A percentile compares a stretch with the other conserved stretches of the same genome.
Conservation (phyloP, 2,888 invertebrate species). For the Melanotus villosus region DNA sequence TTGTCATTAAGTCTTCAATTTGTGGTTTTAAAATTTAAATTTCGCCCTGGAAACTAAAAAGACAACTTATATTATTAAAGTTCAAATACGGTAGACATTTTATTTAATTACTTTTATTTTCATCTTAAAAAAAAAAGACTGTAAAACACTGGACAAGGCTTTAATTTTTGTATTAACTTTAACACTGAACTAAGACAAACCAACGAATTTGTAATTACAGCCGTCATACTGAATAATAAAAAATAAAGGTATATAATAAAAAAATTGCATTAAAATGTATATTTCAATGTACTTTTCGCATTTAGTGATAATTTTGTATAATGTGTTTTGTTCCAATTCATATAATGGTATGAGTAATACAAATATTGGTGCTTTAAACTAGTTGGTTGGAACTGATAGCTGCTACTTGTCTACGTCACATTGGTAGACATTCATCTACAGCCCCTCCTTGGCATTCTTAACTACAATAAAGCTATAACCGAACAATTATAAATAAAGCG, state of each 20-base stretch:
- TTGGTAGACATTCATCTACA: constrained; percentile 60
- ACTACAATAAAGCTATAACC: constrained; percentile 8
- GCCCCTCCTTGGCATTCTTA: constrained; percentile 57
- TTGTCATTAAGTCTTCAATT: too few species aligned
- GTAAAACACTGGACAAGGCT: too few species aligned
- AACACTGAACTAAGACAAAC: too few species aligned
- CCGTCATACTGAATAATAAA: not conserved
- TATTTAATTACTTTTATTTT: too few species aligned
- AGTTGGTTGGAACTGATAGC: constrained; percentile 64
- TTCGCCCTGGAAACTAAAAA: too few species aligned
- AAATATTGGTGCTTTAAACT: constrained; percentile 68
- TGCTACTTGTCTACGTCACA: constrained; percentile 56
- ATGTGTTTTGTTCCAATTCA: constrained; percentile 56
- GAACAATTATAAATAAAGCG: constrained; percentile 21
- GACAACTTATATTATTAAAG: too few species aligned
- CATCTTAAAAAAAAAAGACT: too few species aligned
- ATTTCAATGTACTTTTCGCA: constrained; percentile 61
- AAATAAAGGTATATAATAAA: not conserved
- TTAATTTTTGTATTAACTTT: too few species aligned
- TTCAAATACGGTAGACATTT: too few species aligned
- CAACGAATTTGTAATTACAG: too few species aligned
- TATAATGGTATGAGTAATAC: constrained; percentile 62
- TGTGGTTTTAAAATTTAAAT: too few species aligned
- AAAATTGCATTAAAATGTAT: constrained; percentile 45
- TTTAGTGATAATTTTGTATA: constrained; percentile 57